Base-by-base conservation (phyloP, 2,113 vertebrate species). In the Pygoscelis adeliae region DNA sequence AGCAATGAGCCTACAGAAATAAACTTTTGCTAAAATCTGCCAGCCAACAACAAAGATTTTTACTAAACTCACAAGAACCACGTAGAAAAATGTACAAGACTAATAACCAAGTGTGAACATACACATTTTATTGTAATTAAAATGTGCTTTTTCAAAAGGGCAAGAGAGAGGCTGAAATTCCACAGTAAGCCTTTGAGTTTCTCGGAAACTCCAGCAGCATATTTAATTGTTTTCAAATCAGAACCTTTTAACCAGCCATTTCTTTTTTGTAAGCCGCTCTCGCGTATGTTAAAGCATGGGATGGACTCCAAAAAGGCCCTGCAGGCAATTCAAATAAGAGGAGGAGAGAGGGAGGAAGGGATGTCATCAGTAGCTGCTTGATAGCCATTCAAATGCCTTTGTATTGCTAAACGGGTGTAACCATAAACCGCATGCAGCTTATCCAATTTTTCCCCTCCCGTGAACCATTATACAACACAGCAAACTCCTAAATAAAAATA, bases 21-120 rank as follows among this genome's bases (percentile, higher is more conserved):
- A 98, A 98, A 97, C 96, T 98, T 97, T 36, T 74, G 55, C 87
- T 97, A 85, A 88, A 94, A 97, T 87, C 96, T 96, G 94, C 91
- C 96, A 96, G 96, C 90, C 96, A 95, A 66, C 72, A 96, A 80
- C 89, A 89, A 95, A 97, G 93, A 66, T 18, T 74, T 92, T 69
- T 65, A 95, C 96, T 89, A 90, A 97, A 88, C 50, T 90, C 90
- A 90, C 63, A 92, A 94, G 87, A 93, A 93, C 84, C 89, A 67
- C 91, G 67, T 0, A 91, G 74, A 86, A 91, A 83, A 95, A 91
- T 4, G 81, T 50, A 95, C 46, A 90, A 93, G 71, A 52, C 94
- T 94, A 96, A 94, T 92, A 90, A 91, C 79, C 77, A 40, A 89
- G 89, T 77, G 94, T 38, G 82, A 96, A 93, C 36, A 42, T 46